Conservation (phyloP, 2,113 vertebrate species). For the Oostethus manadensis region DNA sequence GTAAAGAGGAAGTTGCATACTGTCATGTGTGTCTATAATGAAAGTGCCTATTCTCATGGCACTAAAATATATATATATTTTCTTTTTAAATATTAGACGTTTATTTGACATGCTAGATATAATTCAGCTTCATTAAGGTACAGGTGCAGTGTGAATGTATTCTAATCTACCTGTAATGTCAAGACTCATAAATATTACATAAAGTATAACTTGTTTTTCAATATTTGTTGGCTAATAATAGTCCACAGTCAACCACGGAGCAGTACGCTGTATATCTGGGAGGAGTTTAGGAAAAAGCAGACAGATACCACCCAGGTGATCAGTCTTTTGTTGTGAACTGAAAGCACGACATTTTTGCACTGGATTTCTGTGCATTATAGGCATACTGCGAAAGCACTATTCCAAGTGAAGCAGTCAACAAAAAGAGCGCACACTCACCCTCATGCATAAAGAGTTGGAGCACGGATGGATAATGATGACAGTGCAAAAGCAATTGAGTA, state of each 20-base stretch:
- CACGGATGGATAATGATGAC: constrained; percentile 68
- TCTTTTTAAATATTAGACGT: too few relatives aligned
- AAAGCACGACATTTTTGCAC: not conserved
- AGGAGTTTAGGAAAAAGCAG: too few relatives aligned
- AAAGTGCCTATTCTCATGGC: not conserved
- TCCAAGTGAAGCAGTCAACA: constrained; percentile 20
- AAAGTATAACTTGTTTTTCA: too few relatives aligned
- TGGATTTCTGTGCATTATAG: not conserved
- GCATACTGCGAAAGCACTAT: constrained; percentile 5
- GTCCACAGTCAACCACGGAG: too few relatives aligned
- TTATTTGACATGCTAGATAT: constrained; percentile 21
- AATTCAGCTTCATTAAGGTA: constrained; percentile 17
- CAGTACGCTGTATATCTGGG: too few relatives aligned
- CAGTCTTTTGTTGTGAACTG: too few relatives aligned
- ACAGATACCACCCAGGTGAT: too few relatives aligned
- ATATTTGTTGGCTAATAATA: too few relatives aligned
- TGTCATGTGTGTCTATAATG: not conserved
- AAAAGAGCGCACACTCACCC: not conserved
- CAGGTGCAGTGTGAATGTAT: too few relatives aligned
- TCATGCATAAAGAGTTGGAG: constrained; percentile 5
- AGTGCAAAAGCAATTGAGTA: constrained; percentile 64
- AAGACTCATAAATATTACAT: too few relatives aligned
- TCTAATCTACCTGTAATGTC: too few relatives aligned
- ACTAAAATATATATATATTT: too few relatives aligned
- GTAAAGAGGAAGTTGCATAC: not conserved